Evolutionary conservation across 2,797 vertebrate genomes (phyloP).

Genomic region (Poeciliopsis paucimaculata): DNA sequence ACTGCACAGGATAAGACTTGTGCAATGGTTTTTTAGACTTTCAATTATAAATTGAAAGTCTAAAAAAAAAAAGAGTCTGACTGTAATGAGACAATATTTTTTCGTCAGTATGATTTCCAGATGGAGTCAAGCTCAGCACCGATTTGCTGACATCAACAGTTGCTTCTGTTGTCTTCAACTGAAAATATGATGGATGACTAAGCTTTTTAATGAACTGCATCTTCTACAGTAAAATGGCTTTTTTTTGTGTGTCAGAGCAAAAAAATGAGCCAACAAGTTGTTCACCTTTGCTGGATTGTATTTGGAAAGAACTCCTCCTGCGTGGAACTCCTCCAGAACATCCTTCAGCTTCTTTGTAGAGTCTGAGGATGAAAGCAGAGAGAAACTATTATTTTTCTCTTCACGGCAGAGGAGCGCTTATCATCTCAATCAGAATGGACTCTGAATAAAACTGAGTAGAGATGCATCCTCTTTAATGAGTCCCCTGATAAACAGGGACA

Average conservation of each 20-base stretch:
- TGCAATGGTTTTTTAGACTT: too few species aligned
- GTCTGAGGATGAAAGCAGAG: conserved; percentile 75
- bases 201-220: background rate
- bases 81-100: background rate
- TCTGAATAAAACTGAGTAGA: conserved; percentile 14
- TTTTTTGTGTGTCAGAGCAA: conserved; percentile 2
- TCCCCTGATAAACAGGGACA: conserved; percentile 30
- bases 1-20: background rate
- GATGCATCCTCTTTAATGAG: conserved; percentile 21
- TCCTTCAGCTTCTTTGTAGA: conserved; percentile 94
- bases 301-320: conserved; percentile 86
- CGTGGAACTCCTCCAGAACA: conserved; percentile 90
- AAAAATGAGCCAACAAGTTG: background rate
- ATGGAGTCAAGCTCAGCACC: conserved; percentile 4
- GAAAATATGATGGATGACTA: conserved; percentile 38
- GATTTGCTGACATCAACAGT: conserved; percentile 36
- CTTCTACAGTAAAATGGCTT: background rate
- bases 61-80: background rate
- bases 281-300: conserved; percentile 92
- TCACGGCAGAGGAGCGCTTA: background rate
- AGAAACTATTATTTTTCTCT: background rate
- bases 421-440: conserved; percentile 6
- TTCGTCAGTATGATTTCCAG: background rate
- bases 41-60: background rate
- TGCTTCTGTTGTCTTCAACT: conserved; percentile 14